phyloP scores from a whole-genome alignment of 2,888 invertebrate species.

The Cerceris ruficornis region DNA sequence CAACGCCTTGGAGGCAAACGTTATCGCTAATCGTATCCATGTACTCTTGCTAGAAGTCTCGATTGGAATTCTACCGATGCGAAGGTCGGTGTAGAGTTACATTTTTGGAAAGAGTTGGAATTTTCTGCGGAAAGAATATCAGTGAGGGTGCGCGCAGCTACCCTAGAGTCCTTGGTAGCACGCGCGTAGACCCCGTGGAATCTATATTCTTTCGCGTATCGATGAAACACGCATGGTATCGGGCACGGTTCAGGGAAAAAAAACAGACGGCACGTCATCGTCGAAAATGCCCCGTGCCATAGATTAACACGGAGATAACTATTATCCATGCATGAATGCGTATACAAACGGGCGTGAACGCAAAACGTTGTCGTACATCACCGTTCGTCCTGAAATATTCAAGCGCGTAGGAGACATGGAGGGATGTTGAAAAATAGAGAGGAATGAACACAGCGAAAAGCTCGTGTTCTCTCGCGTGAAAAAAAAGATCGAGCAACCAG shows the following conservation, averaged over 20 bases:
- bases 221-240: constrained; percentile 62
- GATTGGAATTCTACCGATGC: too few species aligned
- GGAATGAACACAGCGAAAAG: neutral
- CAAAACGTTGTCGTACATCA: constrained; percentile 10
- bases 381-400: constrained; percentile 21
- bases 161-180: too few species aligned
- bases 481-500: constrained; percentile 1
- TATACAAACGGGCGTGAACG: constrained; percentile 44
- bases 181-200: neutral
- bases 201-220: neutral
- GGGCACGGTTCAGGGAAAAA: constrained; percentile 63
- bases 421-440: constrained; percentile 4
- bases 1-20: constrained; percentile 18
- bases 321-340: constrained; percentile 72
- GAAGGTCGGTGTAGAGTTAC: too few species aligned
- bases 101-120: too few species aligned
- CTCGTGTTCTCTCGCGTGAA: neutral
- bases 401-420: neutral
- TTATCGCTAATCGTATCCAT: too few species aligned
- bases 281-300: constrained; percentile 47
- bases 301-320: constrained; percentile 71
- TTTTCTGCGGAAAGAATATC: too few species aligned
- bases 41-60: too few species aligned
- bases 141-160: too few species aligned
- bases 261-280: constrained; percentile 37